Conservation (phyloP, 1,140 invertebrate species). For the Periplaneta americana region DNA sequence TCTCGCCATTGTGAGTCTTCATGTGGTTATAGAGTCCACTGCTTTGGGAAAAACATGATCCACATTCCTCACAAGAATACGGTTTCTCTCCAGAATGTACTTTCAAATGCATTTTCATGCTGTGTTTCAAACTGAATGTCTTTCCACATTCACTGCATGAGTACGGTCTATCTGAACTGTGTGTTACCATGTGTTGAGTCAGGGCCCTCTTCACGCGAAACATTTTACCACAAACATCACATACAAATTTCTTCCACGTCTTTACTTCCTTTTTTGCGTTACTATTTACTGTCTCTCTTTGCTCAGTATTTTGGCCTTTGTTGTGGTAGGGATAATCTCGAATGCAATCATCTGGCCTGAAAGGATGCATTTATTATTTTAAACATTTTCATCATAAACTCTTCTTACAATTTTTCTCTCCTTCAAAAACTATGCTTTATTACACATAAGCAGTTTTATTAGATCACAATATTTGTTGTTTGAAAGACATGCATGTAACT, state of each 20-base stretch:
- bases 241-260: neutral
- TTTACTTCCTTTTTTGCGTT: neutral
- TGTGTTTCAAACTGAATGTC: neutral
- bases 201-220: neutral
- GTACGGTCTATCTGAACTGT: neutral
- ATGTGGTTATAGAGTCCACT: neutral
- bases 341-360: neutral
- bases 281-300: neutral
- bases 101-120: neutral
- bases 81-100: neutral
- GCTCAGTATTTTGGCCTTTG: neutral
- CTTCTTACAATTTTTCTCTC: too few relatives aligned
- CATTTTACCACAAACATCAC: neutral
- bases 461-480: too few relatives aligned
- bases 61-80: neutral
- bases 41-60: neutral
- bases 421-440: too few relatives aligned
- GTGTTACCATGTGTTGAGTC: neutral
- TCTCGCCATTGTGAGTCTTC: slow-evolving; percentile 37
- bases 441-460: too few relatives aligned
- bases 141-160: neutral
- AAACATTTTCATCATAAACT: too few relatives aligned
- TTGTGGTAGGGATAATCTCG: neutral
- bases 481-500: too few relatives aligned
- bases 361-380: too few relatives aligned